Conservation (phyloP, 2,888 invertebrate genomes). For the Acleris emargana region DNA sequence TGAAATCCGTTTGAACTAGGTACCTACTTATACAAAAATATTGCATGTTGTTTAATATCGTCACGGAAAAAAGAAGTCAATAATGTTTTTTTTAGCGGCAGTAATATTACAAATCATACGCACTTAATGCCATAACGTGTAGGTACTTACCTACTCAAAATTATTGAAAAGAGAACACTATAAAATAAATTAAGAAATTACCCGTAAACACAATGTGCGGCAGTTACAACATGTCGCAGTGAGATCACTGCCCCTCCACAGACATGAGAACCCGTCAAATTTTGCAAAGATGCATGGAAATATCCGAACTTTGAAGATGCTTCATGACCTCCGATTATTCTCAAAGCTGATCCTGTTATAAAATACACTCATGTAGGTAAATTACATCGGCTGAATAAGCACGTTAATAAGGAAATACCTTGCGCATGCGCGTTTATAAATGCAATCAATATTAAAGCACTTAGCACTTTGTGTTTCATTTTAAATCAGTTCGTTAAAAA, state of each 20-base stretch:
- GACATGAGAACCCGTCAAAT: constrained; percentile 66
- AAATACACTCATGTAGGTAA: not conserved
- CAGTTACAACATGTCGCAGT: constrained; percentile 61
- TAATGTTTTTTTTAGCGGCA: no score
- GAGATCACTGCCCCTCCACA: constrained; percentile 74
- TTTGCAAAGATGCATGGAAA: constrained; percentile 73
- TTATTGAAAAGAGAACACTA: not conserved
- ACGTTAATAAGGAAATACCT: not conserved
- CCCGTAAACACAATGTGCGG: constrained; percentile 72
- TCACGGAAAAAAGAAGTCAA: no score
- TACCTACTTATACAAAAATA: no score
- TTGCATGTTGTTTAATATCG: no score
- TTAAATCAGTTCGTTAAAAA: not conserved
- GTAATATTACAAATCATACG: not conserved
- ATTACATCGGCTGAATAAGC: no score
- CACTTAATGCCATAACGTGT: not conserved
- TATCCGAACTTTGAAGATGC: constrained; percentile 59
- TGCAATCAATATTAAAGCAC: not conserved
- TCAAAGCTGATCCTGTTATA: constrained; percentile 49
- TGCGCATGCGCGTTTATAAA: not conserved
- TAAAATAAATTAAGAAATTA: constrained; percentile 40
- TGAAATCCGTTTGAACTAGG: no score
- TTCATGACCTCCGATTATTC: constrained; percentile 65
- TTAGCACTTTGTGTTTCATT: not conserved
- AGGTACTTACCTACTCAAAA: no score